phyloP scores from a whole-genome alignment of 2,797 vertebrate species.

The Takifugu rubripes region DNA sequence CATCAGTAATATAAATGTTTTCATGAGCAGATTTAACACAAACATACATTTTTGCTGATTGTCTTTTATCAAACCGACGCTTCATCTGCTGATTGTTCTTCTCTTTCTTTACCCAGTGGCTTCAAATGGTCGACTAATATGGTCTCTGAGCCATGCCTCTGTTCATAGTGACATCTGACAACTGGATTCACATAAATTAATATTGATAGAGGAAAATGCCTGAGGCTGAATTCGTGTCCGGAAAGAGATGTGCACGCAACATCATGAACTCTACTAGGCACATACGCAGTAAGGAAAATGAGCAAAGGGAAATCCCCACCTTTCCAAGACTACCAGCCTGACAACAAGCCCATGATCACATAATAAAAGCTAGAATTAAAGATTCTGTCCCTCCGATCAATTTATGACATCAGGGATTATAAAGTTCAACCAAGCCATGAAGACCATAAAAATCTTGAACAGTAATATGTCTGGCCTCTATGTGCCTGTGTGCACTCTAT shows the following conservation, averaged over 20 bases:
- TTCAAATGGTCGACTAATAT: background rate
- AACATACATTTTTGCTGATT: no score
- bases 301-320: constrained; percentile 47
- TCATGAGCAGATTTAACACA: no score
- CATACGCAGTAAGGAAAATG: constrained; percentile 22
- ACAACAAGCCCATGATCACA: background rate
- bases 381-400: no score
- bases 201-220: constrained; percentile 54
- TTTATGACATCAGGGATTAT: background rate
- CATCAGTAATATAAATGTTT: no score
- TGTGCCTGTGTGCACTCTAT: no score
- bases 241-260: constrained; percentile 32
- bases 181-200: constrained; percentile 35
- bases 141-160: background rate
- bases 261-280: constrained; percentile 39
- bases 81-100: no score
- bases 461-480: no score
- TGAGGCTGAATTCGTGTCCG: constrained; percentile 20
- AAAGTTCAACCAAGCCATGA: no score
- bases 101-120: background rate
- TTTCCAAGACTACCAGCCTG: constrained; percentile 8
- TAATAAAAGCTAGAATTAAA: no score
- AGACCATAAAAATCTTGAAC: no score
- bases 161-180: constrained; percentile 5
- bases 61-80: no score